These are phyloP conservation scores for Zophobas morio DNA, from an alignment of 1,140 invertebrate species.

Conservation along the genomic window DNA sequence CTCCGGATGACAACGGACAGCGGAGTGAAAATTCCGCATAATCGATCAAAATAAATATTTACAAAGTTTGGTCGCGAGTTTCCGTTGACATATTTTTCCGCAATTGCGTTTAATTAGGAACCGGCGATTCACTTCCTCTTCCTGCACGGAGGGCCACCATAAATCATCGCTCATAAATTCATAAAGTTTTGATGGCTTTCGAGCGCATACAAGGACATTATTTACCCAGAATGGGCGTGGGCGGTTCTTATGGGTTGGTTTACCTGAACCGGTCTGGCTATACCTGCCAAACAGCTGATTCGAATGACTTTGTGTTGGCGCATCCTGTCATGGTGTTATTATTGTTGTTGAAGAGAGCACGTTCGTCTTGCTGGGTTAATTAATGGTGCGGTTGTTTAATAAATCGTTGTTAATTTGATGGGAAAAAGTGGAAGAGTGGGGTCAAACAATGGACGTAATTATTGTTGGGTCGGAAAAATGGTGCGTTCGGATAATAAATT, in stretches of 20 bases:
- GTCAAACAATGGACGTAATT: background rate
- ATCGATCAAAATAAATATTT: slow-evolving; percentile 28
- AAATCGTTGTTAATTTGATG: too few relatives aligned
- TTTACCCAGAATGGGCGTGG: slow-evolving; percentile 36
- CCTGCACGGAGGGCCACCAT: slow-evolving; percentile 21
- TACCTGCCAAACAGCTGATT: slow-evolving; percentile 29
- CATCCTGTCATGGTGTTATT: too few relatives aligned
- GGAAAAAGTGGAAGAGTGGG: too few relatives aligned
- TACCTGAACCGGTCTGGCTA: slow-evolving; percentile 28
- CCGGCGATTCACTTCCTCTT: slow-evolving; percentile 18
- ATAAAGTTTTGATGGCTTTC: slow-evolving; percentile 16
- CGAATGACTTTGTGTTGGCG: too few relatives aligned
- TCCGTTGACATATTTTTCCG: slow-evolving; percentile 17
- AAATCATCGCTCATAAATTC: slow-evolving; percentile 21
- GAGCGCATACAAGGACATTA: slow-evolving; percentile 1
- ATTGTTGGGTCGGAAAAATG: too few relatives aligned
- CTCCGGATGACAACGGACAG: background rate
- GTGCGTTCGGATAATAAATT: background rate
- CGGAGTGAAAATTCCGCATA: background rate
- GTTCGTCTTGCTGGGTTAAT: too few relatives aligned
- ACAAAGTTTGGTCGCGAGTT: background rate
- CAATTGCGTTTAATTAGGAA: slow-evolving; percentile 31
- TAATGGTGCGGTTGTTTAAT: too few relatives aligned
- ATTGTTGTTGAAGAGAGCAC: too few relatives aligned
- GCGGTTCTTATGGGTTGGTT: slow-evolving; percentile 21